phyloP scores from a whole-genome alignment of 2,888 invertebrate genomes.

The Drosophila kokeensis region DNA sequence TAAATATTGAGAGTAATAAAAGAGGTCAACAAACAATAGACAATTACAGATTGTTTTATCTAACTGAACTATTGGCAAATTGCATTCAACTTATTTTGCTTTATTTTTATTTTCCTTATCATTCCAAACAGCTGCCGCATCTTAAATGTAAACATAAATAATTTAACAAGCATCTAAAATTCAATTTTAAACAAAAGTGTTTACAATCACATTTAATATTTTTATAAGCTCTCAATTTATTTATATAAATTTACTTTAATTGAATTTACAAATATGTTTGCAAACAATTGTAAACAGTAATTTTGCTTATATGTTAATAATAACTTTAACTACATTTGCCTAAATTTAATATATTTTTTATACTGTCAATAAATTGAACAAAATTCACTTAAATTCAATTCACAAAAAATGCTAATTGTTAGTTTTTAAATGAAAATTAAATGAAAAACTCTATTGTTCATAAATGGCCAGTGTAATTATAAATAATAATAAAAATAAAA shows the following conservation, averaged over 20 bases:
- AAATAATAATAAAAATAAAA: not conserved
- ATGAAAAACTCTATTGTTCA: not conserved
- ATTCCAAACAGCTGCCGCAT: not conserved
- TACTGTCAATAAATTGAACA: not conserved
- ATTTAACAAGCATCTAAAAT: too few species aligned
- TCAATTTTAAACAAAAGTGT: too few species aligned
- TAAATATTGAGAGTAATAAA: not conserved
- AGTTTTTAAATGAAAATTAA: not conserved
- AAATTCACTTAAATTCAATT: not conserved
- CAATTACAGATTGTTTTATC: not conserved
- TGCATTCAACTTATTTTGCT: not conserved
- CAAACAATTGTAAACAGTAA: not conserved
- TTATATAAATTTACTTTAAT: not conserved
- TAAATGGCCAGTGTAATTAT: not conserved
- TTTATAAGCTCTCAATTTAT: too few species aligned
- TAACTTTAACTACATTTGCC: not conserved
- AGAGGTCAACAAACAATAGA: not conserved
- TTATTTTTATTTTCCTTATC: not conserved
- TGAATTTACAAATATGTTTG: not conserved
- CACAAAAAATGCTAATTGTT: not conserved
- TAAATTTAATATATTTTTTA: not conserved
- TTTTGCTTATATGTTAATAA: not conserved
- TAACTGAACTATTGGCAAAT: not conserved
- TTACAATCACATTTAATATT: too few species aligned
- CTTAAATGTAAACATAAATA: not conserved